Base-by-base conservation (phyloP, 2,888 invertebrate genomes). In the Drosophila paramelanica region DNA sequence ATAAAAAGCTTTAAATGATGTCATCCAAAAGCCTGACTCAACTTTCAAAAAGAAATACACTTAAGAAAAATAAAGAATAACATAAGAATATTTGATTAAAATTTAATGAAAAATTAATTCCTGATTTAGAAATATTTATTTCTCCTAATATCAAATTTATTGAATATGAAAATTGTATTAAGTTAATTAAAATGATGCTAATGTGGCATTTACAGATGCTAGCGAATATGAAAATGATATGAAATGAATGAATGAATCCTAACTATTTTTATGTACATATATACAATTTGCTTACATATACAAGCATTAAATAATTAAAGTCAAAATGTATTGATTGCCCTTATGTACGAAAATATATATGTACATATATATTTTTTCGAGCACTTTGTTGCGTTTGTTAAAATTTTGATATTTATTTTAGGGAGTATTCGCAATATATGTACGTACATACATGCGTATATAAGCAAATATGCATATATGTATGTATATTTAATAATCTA, bases 151-250 rank as follows among this genome's bases (percentile, higher is more conserved):
- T 7, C 1, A 31, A 10, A 10, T 11, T 33, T 3, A 20, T 38
- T 0, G 7, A 39, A 14, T 39, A 14, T 39, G 14, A 14, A 39
- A 14, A 7, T 39, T 2, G 7, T n/a, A 7, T 11, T 27, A 5
- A 6, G 25, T 11, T 7, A 14, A 1, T 6, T 5, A 50, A 3
- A 64, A 23, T 10, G 20, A 13, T 56, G 55, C 50, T 65, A 64
- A 67, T 56, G 65, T 50, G 67, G 45, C 36, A 25, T n/a, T 33
- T 5, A 11, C 14, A 14, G 11, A 36, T 43, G 43, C 13, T 14
- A 7, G 7, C 7, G 8, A 8, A 7, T 11, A 38, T 10, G 31
- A 5, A 10, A 46, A 17, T 5, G 11, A n/a, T 23, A 23, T 31
- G 13, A 38, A 50, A 60, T 38, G 45, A 11, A 14, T 39, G 25